These are phyloP conservation scores for Rhyacophila brunnea DNA, from an alignment of 1,140 invertebrate species.

Conservation along the genomic window DNA sequence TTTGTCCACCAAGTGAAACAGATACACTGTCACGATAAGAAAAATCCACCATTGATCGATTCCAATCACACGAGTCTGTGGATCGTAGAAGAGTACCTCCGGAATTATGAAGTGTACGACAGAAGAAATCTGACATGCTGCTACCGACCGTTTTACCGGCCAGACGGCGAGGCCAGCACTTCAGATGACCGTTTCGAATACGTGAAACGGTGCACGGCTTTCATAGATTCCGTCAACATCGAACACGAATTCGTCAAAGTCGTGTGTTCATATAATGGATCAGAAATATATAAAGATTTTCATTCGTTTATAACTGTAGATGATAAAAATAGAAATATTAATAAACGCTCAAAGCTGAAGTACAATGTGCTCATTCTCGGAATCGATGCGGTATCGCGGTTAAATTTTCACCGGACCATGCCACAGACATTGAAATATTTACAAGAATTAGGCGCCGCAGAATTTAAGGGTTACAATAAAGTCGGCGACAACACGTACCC, in stretches of 20 bases:
- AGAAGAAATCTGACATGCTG: conserved; percentile 56
- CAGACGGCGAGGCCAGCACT: conserved; percentile 43
- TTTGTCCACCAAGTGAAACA: conserved; percentile 46
- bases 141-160: conserved; percentile 61
- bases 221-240: conserved; percentile 43
- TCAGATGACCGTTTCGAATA: conserved; percentile 48
- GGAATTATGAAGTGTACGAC: conserved; percentile 56
- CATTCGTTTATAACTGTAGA: conserved; percentile 63
- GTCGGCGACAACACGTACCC: conserved; percentile 82
- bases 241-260: conserved; percentile 64
- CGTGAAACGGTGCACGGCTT: conserved; percentile 47
- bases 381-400: conserved; percentile 79
- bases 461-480: conserved; percentile 79
- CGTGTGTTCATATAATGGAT: conserved; percentile 53
- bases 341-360: conserved; percentile 10
- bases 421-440: conserved; percentile 66
- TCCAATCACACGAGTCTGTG: conserved; percentile 65
- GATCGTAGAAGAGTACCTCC: conserved; percentile 44
- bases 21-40: conserved; percentile 41
- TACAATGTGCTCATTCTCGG: conserved; percentile 78
- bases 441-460: conserved; percentile 61
- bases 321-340: conserved; percentile 43
- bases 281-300: conserved; percentile 64
- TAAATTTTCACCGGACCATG: conserved; percentile 84
- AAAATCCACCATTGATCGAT: conserved; percentile 55